Percentiles rank a stretch among this genome's conserved stretches.
These are phyloP conservation scores for Drosophila colorata DNA, from an alignment of 2,888 invertebrate genomes.

Conservation along the genomic window DNA sequence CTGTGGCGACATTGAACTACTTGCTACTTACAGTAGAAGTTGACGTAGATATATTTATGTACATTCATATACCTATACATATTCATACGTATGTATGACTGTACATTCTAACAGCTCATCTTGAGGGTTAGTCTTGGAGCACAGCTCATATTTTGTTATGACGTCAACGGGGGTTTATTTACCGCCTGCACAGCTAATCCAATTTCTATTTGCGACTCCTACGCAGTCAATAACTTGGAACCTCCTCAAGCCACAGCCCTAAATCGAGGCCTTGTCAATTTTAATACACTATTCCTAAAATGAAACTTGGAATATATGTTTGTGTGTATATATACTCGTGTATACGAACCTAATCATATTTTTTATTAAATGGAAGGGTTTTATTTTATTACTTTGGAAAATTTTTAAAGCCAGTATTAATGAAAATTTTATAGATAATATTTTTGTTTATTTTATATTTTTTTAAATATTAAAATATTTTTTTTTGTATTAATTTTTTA, in stretches of 20 bases:
- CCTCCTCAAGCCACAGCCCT: slow-evolving; percentile 4
- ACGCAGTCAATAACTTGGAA: neutral
- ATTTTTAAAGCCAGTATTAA: too few species aligned
- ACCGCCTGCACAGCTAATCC: slow-evolving; percentile 24
- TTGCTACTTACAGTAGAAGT: slow-evolving; percentile 58
- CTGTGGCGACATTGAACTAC: slow-evolving; percentile 66
- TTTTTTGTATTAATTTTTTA: too few species aligned
- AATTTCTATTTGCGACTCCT: slow-evolving; percentile 9
- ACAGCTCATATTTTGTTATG: slow-evolving; percentile 23
- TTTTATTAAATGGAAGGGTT: too few species aligned
- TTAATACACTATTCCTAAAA: too few species aligned
- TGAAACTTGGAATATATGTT: too few species aligned
- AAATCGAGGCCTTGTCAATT: slow-evolving; percentile 5
- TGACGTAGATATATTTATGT: neutral
- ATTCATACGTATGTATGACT: too few species aligned
- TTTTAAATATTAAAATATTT: too few species aligned
- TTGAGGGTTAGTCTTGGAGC: neutral
- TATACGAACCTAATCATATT: too few species aligned
- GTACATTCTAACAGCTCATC: neutral
- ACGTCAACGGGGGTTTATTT: slow-evolving; percentile 49
- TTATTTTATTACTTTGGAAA: too few species aligned
- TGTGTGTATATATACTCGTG: too few species aligned
- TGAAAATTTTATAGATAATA: too few species aligned
- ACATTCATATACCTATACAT: neutral
- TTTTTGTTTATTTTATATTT: too few species aligned